phyloP scores from a whole-genome alignment of 2,888 invertebrate species.

The Camptogramma bilineatum region DNA sequence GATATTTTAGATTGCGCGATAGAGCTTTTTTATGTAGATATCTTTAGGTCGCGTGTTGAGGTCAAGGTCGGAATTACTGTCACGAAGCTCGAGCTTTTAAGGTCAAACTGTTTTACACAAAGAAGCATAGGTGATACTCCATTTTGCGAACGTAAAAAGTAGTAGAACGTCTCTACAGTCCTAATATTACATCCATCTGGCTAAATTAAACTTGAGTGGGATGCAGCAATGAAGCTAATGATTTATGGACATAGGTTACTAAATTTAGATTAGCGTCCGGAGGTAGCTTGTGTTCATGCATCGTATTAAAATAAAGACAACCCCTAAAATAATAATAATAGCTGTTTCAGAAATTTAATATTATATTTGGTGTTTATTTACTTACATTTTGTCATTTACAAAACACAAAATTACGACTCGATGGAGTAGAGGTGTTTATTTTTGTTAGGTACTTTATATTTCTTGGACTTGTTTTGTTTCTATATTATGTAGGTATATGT shows the following conservation, averaged over 20 bases:
- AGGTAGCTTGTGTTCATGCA: not conserved
- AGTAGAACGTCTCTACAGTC: not conserved
- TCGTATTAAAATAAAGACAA: not conserved
- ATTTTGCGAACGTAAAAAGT: not conserved
- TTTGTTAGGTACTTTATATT: no score
- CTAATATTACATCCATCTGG: not conserved
- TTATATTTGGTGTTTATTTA: no score
- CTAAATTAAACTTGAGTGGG: not conserved
- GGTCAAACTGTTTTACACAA: slow-evolving; percentile 19
- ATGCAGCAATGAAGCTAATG: not conserved
- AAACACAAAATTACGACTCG: no score
- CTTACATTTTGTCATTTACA: no score
- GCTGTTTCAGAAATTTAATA: no score
- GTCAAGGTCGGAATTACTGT: slow-evolving; percentile 22
- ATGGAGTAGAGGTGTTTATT: no score
- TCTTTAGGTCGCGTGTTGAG: slow-evolving; percentile 25
- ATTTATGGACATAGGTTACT: not conserved
- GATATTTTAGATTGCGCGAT: not conserved
- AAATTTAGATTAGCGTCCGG: not conserved
- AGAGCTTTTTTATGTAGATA: slow-evolving; percentile 12
- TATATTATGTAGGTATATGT: no score
- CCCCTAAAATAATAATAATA: no score
- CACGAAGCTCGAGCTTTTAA: slow-evolving; percentile 24
- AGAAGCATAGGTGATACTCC: not conserved
- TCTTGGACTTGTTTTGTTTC: no score